Conservation (phyloP, 2,113 vertebrate species). For the Clinocottus analis region DNA sequence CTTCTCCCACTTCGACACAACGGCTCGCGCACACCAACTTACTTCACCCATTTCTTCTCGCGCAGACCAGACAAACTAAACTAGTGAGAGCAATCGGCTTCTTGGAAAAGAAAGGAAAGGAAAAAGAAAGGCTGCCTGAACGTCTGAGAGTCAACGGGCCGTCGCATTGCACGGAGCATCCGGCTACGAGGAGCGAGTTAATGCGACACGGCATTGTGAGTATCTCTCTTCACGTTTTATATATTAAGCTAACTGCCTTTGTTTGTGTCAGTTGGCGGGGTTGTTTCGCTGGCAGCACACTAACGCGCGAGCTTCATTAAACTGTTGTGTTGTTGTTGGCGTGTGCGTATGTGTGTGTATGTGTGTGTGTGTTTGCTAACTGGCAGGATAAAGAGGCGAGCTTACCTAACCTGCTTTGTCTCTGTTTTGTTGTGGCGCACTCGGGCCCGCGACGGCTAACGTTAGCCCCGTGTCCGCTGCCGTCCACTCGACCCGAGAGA, state of each 20-base stretch:
- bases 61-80: not conserved
- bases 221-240: not conserved
- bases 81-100: not conserved
- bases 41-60: not conserved
- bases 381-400: slow-evolving; percentile 37
- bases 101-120: not conserved
- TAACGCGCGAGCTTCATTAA: not conserved
- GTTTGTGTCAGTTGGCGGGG: not conserved
- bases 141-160: slow-evolving; percentile 21
- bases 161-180: slow-evolving; percentile 44
- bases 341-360: no score
- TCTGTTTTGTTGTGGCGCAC: slow-evolving; percentile 75
- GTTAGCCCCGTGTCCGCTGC: slow-evolving; percentile 43
- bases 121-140: not conserved
- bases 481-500: no score
- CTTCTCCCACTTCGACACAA: slow-evolving; percentile 56
- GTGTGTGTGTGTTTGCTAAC: not conserved
- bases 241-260: not conserved
- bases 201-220: slow-evolving; percentile 73
- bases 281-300: not conserved
- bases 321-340: not conserved
- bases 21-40: slow-evolving; percentile 12
- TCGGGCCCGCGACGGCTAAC: slow-evolving; percentile 73
- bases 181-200: slow-evolving; percentile 44
- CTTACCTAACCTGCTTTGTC: slow-evolving; percentile 76